phyloP scores from a whole-genome alignment of 2,888 invertebrate genomes.

The Sinohyriopsis cumingii region DNA sequence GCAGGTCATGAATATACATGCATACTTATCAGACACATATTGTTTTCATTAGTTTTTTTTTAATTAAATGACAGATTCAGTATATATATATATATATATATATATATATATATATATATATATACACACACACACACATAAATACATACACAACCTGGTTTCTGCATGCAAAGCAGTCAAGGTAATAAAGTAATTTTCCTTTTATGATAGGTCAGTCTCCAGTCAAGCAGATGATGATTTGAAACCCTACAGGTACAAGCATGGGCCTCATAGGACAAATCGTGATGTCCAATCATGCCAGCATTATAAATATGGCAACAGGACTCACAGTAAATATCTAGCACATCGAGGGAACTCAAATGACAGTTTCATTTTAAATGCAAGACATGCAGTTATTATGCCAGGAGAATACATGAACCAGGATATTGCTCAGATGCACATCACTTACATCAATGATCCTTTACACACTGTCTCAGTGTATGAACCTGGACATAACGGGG shows the following conservation, averaged over 20 bases:
- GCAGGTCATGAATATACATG: too few species aligned
- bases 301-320: constrained; percentile 53
- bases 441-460: constrained; percentile 62
- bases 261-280: constrained; percentile 50
- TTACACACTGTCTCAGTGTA: constrained; percentile 65
- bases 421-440: constrained; percentile 36
- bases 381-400: constrained; percentile 9
- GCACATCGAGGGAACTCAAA: constrained; percentile 9
- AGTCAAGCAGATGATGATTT: not conserved
- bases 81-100: too few species aligned
- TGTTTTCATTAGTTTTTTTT: too few species aligned
- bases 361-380: too few species aligned
- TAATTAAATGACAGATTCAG: too few species aligned
- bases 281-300: constrained; percentile 59
- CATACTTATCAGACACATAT: too few species aligned
- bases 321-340: constrained; percentile 49
- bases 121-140: too few species aligned
- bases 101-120: too few species aligned
- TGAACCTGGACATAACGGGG: constrained; percentile 63
- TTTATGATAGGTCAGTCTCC: too few species aligned
- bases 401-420: constrained; percentile 29
- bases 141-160: too few species aligned
- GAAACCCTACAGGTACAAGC: constrained; percentile 30
- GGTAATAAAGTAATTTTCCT: too few species aligned
- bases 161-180: too few species aligned